phyloP scores from a whole-genome alignment of 2,113 vertebrate species.

The Rutilus rutilus region DNA sequence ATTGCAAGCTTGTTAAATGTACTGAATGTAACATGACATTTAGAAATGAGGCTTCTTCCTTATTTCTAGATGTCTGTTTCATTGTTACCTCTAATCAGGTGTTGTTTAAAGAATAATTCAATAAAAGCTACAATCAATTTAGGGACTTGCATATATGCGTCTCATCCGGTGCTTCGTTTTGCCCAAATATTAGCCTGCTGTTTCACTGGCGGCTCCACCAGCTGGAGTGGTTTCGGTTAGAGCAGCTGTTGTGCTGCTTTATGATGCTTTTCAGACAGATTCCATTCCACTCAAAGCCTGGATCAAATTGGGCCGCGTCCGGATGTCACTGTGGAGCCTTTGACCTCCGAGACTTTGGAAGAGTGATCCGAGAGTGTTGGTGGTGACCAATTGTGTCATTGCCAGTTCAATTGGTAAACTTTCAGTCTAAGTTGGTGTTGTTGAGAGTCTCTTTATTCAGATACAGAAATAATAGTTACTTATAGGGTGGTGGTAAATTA shows the following conservation, averaged over 20 bases:
- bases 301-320: not conserved
- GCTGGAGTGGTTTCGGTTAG: not conserved
- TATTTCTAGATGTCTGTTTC: not conserved
- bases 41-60: not conserved
- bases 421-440: not conserved
- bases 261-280: not conserved
- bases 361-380: not conserved
- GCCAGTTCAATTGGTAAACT: not conserved
- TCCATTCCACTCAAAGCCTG: not conserved
- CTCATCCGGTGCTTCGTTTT: not conserved
- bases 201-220: not conserved
- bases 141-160: not conserved
- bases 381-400: not conserved
- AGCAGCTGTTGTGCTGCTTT: not conserved
- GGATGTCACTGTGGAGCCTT: not conserved
- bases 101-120: not conserved
- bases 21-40: not conserved
- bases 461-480: not conserved
- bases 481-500: not conserved
- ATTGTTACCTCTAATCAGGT: not conserved
- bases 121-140: conserved; percentile 4
- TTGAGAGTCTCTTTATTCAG: not conserved
- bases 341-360: not conserved
- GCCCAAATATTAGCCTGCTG: not conserved
- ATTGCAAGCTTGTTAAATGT: too few species aligned